Evolutionary conservation across 2,797 vertebrate species (phyloP).

Genomic region (Apogon talboti): DNA sequence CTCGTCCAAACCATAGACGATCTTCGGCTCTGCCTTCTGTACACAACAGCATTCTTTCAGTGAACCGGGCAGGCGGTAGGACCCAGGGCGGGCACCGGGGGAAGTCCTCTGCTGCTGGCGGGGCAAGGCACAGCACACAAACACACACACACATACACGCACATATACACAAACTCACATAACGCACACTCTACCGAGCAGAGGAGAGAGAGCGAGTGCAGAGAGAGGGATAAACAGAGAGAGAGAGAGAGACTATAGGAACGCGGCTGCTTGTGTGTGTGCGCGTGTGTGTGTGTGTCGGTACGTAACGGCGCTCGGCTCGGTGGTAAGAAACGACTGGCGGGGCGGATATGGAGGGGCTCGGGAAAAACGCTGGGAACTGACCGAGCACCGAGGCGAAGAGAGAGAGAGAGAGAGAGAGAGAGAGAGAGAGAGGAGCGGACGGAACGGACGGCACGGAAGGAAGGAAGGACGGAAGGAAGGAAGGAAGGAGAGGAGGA

Average conservation of each 20-base stretch:
- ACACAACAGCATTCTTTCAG: constrained; percentile 81
- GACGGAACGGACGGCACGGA: constrained; percentile 37
- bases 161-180: constrained; percentile 20
- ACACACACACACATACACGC: constrained; percentile 25
- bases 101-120: constrained; percentile 82
- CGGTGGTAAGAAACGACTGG: constrained; percentile 77
- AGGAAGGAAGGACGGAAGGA: constrained; percentile 54
- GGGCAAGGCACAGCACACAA: constrained; percentile 76
- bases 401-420: constrained; percentile 55
- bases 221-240: constrained; percentile 56
- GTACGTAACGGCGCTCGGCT: constrained; percentile 62
- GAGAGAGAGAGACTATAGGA: constrained; percentile 77
- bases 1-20: constrained; percentile 51
- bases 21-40: constrained; percentile 60
- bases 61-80: constrained; percentile 72
- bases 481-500: constrained; percentile 49
- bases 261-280: constrained; percentile 70
- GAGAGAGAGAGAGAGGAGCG: constrained; percentile 55
- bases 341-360: constrained; percentile 83
- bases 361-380: constrained; percentile 79
- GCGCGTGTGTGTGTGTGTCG: constrained; percentile 44
- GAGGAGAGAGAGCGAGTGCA: constrained; percentile 51
- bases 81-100: constrained; percentile 83
- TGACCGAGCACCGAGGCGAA: constrained; percentile 81
- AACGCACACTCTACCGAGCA: constrained; percentile 38